These are phyloP conservation scores for Pollimyrus isidori DNA, from an alignment of 2,113 vertebrate genomes.

Conservation along the genomic window DNA sequence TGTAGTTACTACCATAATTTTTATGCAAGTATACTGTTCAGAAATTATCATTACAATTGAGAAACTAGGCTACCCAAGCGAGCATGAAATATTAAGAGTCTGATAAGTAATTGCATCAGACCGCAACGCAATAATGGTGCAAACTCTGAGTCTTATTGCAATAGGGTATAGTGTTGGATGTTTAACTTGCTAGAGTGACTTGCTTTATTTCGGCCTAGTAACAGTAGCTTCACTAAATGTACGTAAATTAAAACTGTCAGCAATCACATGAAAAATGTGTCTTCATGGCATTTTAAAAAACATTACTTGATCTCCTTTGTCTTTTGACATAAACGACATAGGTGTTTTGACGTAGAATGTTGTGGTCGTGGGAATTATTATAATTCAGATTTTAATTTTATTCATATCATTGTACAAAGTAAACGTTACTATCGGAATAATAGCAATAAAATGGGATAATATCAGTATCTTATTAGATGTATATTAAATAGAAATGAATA, in stretches of 20 bases:
- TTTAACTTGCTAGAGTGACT: neutral
- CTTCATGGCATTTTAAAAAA: neutral
- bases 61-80: neutral
- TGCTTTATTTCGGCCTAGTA: slow-evolving; percentile 1
- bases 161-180: neutral
- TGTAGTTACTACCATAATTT: neutral
- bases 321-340: neutral
- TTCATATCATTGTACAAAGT: neutral
- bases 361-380: neutral
- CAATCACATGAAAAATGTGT: neutral
- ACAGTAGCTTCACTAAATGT: neutral
- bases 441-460: neutral
- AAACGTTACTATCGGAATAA: neutral
- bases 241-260: neutral
- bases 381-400: neutral
- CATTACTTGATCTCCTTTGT: neutral
- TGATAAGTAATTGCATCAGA: slow-evolving; percentile 22
- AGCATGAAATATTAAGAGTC: slow-evolving; percentile 13
- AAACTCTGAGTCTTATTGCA: slow-evolving; percentile 11
- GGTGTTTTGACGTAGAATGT: neutral
- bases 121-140: slow-evolving; percentile 18
- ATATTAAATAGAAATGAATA: neutral
- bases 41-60: neutral
- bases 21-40: neutral
- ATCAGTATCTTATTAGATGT: neutral